Base-by-base conservation (phyloP, 2,797 vertebrate genomes). In the Lycodopsis pacificus region DNA sequence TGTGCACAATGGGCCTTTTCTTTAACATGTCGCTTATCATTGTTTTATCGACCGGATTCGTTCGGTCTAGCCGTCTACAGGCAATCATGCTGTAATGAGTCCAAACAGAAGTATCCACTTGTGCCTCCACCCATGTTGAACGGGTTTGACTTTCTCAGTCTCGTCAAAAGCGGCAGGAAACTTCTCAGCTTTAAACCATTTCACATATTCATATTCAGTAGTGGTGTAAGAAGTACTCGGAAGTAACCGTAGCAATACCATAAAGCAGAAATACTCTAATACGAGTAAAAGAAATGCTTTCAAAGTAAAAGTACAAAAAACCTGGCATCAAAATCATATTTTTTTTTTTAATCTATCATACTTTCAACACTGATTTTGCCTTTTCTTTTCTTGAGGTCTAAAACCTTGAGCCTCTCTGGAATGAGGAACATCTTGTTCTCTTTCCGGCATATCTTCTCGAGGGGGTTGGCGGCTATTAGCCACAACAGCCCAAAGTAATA, bases 351-450 rank as follows among this genome's bases (percentile, higher is more conserved):
- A 38, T 38, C 36, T 38, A 38, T 38, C 10, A 38, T 38, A 38
- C 10, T 3, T 42, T 7, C 54, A n/a, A 15, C 2, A 11, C 7
- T 42, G 14, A 49, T 58, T 57, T 13, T 12, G 6, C 13, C 19
- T 7, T 30, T 30, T 30, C 30, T 30, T 30, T 30, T 30, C 11
- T 54, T 6, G 7, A 30, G 25, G 13, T 66, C 19, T 71, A 36
- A 75, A 61, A 48, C 78, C 40, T 30, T 72, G n/a, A 70, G 7
- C 54, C 51, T 3, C 76, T 68, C 61, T 48, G 30, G 22, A n/a
- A 73, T 49, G 71, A 77, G 54, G 90, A 88, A 94, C 92, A 91
- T 85, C 63, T 57, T 89, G 92, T 93, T 86, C 91, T 82, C 54
- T 48, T 7, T 75, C 34, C 48, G 85, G 74, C 36, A 27, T 82